These are phyloP conservation scores for Pterocles burchelli DNA, from an alignment of 2,113 vertebrate genomes.

Conservation along the genomic window DNA sequence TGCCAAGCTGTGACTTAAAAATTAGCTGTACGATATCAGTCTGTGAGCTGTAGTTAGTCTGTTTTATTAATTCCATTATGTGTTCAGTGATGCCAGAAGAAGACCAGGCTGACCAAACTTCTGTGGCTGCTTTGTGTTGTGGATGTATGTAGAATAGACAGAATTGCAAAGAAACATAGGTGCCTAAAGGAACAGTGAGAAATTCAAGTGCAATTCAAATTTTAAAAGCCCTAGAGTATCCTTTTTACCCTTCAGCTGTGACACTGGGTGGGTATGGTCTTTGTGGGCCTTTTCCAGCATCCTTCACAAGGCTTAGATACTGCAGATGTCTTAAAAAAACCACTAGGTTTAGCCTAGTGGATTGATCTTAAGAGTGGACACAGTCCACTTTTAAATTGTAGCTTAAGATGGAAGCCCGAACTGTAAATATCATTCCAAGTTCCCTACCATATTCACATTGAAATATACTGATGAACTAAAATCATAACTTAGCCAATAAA, in stretches of 20 bases:
- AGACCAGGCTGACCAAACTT: not conserved
- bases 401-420: not conserved
- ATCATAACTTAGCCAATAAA: not conserved
- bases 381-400: not conserved
- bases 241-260: not conserved
- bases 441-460: not conserved
- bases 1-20: not conserved
- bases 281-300: not conserved
- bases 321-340: not conserved
- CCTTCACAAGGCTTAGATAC: not conserved
- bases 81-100: not conserved
- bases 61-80: not conserved
- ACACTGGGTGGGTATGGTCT: not conserved
- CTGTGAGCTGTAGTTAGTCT: not conserved
- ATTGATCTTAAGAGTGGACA: not conserved
- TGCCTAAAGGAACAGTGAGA: not conserved
- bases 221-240: not conserved
- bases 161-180: not conserved
- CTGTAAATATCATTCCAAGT: not conserved
- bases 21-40: not conserved
- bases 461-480: not conserved
- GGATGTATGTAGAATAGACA: not conserved
- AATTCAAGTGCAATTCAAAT: not conserved
- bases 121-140: not conserved
- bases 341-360: not conserved